Conservation (phyloP, 2,113 vertebrate species). For the Antennarius striatus region DNA sequence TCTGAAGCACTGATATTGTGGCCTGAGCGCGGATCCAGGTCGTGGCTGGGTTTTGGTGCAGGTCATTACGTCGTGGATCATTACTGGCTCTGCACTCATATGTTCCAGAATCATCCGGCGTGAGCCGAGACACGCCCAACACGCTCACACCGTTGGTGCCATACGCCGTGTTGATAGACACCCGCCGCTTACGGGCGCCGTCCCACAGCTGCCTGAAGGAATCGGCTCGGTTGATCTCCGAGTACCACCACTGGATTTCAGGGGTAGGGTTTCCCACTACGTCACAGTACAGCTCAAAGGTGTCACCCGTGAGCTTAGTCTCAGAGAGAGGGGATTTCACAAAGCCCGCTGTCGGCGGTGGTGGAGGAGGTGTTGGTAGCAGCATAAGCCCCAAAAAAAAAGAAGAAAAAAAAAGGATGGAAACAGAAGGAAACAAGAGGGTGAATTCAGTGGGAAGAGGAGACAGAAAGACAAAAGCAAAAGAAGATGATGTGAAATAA, state of each 20-base stretch:
- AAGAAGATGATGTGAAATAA: background rate
- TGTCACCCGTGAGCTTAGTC: constrained; percentile 95
- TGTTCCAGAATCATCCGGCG: constrained; percentile 91
- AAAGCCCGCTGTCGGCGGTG: constrained; percentile 90
- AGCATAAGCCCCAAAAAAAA: constrained; percentile 19
- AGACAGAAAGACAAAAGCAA: background rate
- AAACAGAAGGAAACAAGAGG: constrained; percentile 30
- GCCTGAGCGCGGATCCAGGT: constrained; percentile 98
- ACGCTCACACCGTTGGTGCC: constrained; percentile 91
- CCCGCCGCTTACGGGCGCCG: constrained; percentile 89
- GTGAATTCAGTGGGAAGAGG: background rate
- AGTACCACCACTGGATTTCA: constrained; percentile 99
- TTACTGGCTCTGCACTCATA: constrained; percentile 99
- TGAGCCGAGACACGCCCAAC: constrained; percentile 88
- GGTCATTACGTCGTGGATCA: constrained; percentile 92
- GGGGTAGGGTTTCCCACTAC: constrained; percentile 95
- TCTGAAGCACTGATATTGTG: constrained; percentile 94
- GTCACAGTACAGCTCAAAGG: constrained; percentile 98
- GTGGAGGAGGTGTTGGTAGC: constrained; percentile 26
- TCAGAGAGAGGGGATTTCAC: constrained; percentile 97
- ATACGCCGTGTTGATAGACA: constrained; percentile 93
- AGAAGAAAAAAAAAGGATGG: constrained; percentile 28
- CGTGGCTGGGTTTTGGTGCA: constrained; percentile 93
- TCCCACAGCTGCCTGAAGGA: constrained; percentile 97
- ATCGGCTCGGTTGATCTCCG: constrained; percentile 93